These are phyloP conservation scores for Erebia palarica DNA, from an alignment of 2,888 invertebrate genomes.

Conservation along the genomic window DNA sequence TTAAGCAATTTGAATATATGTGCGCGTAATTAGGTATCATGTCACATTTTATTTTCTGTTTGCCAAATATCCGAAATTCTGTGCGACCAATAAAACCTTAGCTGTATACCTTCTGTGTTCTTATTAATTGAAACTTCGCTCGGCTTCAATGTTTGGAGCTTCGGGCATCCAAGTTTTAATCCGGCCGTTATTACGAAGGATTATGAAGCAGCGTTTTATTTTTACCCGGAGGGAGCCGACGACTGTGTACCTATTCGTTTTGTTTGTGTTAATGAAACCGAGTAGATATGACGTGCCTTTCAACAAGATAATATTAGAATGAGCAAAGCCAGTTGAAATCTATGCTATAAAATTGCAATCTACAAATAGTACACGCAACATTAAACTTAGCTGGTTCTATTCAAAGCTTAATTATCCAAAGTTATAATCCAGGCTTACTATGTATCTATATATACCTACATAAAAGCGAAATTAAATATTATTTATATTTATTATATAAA, in stretches of 20 bases:
- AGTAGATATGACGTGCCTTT: constrained; percentile 35
- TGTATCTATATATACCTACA: too few relatives aligned
- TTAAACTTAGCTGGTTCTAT: too few relatives aligned
- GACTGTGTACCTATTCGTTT: constrained; percentile 42
- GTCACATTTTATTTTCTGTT: background rate
- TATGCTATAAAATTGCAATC: too few relatives aligned
- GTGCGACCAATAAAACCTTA: constrained; percentile 41
- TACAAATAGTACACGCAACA: too few relatives aligned
- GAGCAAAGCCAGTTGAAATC: background rate
- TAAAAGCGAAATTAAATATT: too few relatives aligned
- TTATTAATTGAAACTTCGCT: constrained; percentile 43
- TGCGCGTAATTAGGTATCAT: too few relatives aligned
- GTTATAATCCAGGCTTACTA: too few relatives aligned
- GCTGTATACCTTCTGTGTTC: constrained; percentile 35
- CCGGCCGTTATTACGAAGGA: constrained; percentile 51
- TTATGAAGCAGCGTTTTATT: constrained; percentile 52
- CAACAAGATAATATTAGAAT: constrained; percentile 13
- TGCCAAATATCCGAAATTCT: constrained; percentile 8
- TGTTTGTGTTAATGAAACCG: constrained; percentile 45
- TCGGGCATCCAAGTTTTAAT: constrained; percentile 53
- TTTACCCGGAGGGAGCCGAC: constrained; percentile 41
- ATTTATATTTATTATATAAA: too few relatives aligned
- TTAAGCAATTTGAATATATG: too few relatives aligned
- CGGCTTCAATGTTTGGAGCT: constrained; percentile 45
- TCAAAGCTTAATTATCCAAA: too few relatives aligned